phyloP scores from a whole-genome alignment of 2,888 invertebrate species.

The Endotricha flammealis region DNA sequence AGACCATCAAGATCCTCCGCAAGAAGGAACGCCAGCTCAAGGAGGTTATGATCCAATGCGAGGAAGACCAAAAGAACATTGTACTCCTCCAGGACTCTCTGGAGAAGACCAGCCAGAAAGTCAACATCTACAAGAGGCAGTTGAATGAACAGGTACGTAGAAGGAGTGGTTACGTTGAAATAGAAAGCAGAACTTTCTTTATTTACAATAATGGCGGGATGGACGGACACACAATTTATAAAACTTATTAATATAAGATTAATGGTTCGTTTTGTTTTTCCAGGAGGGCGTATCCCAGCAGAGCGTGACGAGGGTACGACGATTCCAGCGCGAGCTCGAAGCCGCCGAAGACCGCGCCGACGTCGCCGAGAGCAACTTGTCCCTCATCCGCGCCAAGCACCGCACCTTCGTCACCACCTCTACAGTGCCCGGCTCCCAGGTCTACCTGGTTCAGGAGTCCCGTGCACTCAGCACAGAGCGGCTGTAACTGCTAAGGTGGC shows the following conservation, averaged over 20 bases:
- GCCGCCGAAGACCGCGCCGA: conserved; percentile 98
- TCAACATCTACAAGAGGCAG: conserved; percentile 97
- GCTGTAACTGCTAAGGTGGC: no score
- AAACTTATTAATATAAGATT: not conserved
- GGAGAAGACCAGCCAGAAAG: conserved; percentile 92
- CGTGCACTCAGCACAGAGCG: conserved; percentile 79
- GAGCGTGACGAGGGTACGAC: conserved; percentile 95
- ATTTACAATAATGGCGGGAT: no score
- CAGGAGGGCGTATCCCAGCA: conserved; percentile 95
- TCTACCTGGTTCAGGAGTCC: conserved; percentile 93
- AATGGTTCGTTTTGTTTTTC: conserved; percentile 17
- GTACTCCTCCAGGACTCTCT: conserved; percentile 92
- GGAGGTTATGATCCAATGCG: conserved; percentile 96
- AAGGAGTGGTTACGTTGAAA: no score
- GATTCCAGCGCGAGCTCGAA: conserved; percentile 98
- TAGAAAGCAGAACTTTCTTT: no score
- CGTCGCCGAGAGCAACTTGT: conserved; percentile 94
- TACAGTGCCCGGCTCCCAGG: conserved; percentile 93
- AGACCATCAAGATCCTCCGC: conserved; percentile 97
- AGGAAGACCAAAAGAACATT: conserved; percentile 98
- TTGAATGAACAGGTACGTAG: conserved; percentile 92
- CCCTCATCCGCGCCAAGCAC: conserved; percentile 98
- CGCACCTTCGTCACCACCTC: conserved; percentile 98
- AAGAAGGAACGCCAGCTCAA: conserved; percentile 98
- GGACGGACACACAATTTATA: no score